Percentiles rank a stretch among this genome's conserved stretches.
Evolutionary conservation across 2,113 vertebrate genomes (phyloP).

Genomic region (Channa maculata): DNA sequence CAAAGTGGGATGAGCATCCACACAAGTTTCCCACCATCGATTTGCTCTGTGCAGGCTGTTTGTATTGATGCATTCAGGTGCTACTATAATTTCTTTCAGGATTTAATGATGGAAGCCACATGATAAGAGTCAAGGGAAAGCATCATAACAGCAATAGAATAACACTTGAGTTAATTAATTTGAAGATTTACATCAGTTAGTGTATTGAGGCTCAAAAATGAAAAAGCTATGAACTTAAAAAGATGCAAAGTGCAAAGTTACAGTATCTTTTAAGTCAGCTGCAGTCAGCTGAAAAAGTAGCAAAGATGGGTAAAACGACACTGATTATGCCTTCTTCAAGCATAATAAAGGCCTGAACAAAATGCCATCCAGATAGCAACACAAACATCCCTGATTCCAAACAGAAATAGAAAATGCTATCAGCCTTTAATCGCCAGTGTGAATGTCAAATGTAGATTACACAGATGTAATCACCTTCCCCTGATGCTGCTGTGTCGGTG

Average conservation of each 20-base stretch:
- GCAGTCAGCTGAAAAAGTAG: background rate
- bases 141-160: background rate
- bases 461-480: constrained; percentile 69
- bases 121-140: constrained; percentile 7
- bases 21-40: constrained; percentile 20
- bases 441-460: constrained; percentile 82
- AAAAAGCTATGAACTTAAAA: background rate
- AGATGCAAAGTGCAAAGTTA: too few relatives aligned
- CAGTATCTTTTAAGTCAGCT: background rate
- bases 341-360: constrained; percentile 60
- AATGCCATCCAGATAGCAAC: constrained; percentile 80
- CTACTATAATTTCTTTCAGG: background rate
- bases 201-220: constrained; percentile 5
- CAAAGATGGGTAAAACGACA: constrained; percentile 37
- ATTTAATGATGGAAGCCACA: constrained; percentile 1
- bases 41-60: background rate
- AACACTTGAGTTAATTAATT: constrained; percentile 3
- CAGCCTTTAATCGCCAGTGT: constrained; percentile 64
- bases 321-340: constrained; percentile 42
- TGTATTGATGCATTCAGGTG: background rate
- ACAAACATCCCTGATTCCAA: constrained; percentile 51
- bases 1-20: constrained; percentile 14
- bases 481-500: constrained; percentile 18
- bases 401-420: constrained; percentile 71
- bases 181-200: too few relatives aligned